These are phyloP conservation scores for Odocoileus virginianus DNA, from an alignment of 2,113 vertebrate genomes.

Conservation along the genomic window DNA sequence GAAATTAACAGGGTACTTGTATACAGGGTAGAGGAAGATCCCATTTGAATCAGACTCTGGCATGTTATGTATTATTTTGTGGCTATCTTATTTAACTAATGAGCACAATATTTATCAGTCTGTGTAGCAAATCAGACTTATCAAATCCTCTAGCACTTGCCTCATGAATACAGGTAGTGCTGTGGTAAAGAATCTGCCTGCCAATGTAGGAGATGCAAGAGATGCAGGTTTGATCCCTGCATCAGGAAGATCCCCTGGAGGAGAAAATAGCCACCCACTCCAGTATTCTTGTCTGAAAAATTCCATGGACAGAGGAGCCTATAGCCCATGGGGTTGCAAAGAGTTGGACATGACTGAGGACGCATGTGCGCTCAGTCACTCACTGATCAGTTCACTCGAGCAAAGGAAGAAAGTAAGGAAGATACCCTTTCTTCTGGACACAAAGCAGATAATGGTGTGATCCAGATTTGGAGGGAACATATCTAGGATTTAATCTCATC, in stretches of 20 bases:
- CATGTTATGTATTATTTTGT: background rate
- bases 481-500: background rate
- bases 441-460: background rate
- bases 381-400: background rate
- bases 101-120: background rate
- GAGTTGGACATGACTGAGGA: background rate
- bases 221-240: background rate
- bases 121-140: background rate
- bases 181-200: background rate
- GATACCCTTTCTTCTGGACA: background rate
- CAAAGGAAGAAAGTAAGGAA: background rate
- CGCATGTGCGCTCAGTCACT: background rate
- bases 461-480: background rate
- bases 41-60: background rate
- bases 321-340: background rate
- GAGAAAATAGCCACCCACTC: background rate
- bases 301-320: background rate
- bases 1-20: background rate
- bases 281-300: background rate
- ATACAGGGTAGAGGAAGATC: background rate
- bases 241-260: background rate
- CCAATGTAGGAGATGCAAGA: background rate
- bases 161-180: background rate
- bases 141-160: background rate
- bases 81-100: background rate